Conservation (phyloP, 2,113 vertebrate genomes). For the Cavia porcellus region DNA sequence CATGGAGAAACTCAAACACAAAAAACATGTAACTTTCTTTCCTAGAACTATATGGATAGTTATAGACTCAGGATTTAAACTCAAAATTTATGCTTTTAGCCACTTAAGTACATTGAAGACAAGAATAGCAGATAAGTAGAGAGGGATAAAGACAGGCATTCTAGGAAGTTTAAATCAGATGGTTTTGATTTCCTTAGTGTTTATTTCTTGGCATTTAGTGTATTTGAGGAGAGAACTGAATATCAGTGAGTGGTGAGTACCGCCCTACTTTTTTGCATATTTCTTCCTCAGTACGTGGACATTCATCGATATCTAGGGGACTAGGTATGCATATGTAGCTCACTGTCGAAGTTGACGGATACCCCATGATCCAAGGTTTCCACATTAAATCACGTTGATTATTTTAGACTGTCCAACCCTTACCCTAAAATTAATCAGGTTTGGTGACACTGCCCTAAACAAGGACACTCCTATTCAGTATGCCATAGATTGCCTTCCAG, state of each 20-base stretch:
- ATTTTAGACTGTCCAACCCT: neutral
- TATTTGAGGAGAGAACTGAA: neutral
- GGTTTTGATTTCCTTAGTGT: neutral
- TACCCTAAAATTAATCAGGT: neutral
- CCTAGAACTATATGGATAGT: neutral
- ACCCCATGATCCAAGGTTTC: neutral
- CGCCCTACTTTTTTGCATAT: neutral
- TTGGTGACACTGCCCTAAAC: neutral
- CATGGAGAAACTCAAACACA: neutral
- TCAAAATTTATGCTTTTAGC: neutral
- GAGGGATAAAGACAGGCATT: neutral
- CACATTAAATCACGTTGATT: neutral
- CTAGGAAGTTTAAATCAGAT: neutral
- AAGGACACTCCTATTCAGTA: neutral
- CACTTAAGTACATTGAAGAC: neutral
- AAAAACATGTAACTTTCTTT: neutral
- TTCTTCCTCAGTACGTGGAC: neutral
- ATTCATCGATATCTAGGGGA: neutral
- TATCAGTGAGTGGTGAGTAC: neutral
- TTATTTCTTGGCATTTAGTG: neutral
- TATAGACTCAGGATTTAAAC: neutral
- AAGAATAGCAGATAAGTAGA: neutral
- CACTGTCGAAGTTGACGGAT: neutral
- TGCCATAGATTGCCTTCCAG: neutral
- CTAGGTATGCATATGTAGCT: neutral